Evolutionary conservation across 2,113 vertebrate species (phyloP), one percentile per base, ranked within the genome.

Genomic region (Oncorhynchus kisutch): DNA sequence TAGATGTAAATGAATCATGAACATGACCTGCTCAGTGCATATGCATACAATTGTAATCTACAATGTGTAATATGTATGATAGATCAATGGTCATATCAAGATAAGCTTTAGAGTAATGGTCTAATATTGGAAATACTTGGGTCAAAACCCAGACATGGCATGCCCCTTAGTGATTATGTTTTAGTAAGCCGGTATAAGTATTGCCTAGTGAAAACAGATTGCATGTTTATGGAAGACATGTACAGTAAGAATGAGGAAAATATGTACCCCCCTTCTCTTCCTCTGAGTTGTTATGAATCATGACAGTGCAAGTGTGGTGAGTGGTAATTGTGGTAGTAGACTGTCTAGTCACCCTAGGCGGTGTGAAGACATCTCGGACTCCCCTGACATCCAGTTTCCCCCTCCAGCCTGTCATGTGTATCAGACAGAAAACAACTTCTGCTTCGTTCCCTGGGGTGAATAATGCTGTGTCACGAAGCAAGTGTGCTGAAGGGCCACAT

Each of bases 341-440:
- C 14, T 57, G 54, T 18, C 54, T 18, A 66, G n/a, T 66, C 64
- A 27, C 11, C 45, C n/a, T 51, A 11, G 24, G n/a, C n/a, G 1
- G 39, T 54, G 22, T 71, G 45, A 48, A 49, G 29, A 71, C 69
- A 71, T 71, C 48, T 71, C 1, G 49, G 69, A 71, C 34, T 57
- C 54, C 16, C 54, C 54, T 20, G 18, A 20, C 54, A 16, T 18
- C 54, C 13, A 4, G 54, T 71, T 51, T 25, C 69, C 25, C 66
- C 64, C 24, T 12, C 29, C 67, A 18, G 12, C 67, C 5, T 16
- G 12, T 51, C n/a, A 51, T 57, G 54, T 57, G 54, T 20, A 57
- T 48, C 34, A 48, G 75, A 71, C 57, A 71, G 60, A 22, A 24
- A 66, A 66, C 48, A 66, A 4, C 69, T 5, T 29, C 22, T 34